Conservation (phyloP, 2,113 vertebrate genomes). For the Gymnocephalus cernua region DNA sequence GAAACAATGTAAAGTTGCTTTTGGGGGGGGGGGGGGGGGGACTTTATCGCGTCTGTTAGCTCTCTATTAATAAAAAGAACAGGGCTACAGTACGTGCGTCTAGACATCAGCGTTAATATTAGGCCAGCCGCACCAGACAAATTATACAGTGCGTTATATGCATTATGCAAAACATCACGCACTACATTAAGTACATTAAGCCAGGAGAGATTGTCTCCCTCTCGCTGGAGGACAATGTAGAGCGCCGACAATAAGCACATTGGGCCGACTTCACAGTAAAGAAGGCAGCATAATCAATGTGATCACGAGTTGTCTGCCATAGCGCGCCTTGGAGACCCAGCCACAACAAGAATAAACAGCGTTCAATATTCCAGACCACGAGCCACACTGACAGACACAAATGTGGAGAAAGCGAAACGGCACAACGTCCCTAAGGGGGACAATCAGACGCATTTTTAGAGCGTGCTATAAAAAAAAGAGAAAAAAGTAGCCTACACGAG, state of each 20-base stretch:
- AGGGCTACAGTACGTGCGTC: slow-evolving; percentile 55
- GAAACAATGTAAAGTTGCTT: slow-evolving; percentile 65
- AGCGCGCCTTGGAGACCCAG: slow-evolving; percentile 65
- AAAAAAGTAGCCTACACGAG: slow-evolving; percentile 27
- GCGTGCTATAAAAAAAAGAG: not conserved
- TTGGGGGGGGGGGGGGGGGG: not conserved
- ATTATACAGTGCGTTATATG: slow-evolving; percentile 52
- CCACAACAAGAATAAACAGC: slow-evolving; percentile 69
- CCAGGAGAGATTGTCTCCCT: slow-evolving; percentile 7
- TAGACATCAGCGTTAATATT: slow-evolving; percentile 65
- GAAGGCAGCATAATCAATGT: slow-evolving; percentile 61
- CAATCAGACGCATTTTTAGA: slow-evolving; percentile 8
- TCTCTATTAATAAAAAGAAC: slow-evolving; percentile 51
- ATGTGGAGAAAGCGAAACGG: slow-evolving; percentile 31
- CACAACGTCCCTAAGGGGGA: slow-evolving; percentile 16
- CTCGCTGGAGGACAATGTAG: slow-evolving; percentile 19
- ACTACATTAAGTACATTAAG: slow-evolving; percentile 61
- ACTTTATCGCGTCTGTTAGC: slow-evolving; percentile 46
- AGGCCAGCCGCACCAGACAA: slow-evolving; percentile 46
- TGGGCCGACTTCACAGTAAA: slow-evolving; percentile 38
- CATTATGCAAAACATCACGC: slow-evolving; percentile 58
- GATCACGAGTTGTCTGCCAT: slow-evolving; percentile 73
- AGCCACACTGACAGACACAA: slow-evolving; percentile 50
- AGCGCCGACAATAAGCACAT: slow-evolving; percentile 55
- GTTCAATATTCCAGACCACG: slow-evolving; percentile 69